A percentile compares a stretch with the other conserved stretches of the same genome.
Evolutionary conservation across 2,113 vertebrate genomes (phyloP).

Genomic region (Pterophyllum scalare): DNA sequence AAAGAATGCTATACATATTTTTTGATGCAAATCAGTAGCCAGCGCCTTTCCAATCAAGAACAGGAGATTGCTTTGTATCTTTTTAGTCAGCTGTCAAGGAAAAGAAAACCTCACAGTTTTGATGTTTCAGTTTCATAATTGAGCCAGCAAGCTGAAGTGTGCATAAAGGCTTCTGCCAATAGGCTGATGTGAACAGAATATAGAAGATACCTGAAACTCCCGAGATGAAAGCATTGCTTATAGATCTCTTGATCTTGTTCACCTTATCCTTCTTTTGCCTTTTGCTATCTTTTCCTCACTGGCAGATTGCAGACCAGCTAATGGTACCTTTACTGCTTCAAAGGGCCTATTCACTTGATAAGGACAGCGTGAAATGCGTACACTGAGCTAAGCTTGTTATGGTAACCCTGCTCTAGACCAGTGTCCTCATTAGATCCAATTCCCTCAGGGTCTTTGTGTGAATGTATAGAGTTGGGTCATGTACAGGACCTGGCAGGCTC

Average conservation of each 20-base stretch:
- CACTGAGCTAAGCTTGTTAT: conserved; percentile 65
- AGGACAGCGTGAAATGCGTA: conserved; percentile 32
- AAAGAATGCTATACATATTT: conserved; percentile 38
- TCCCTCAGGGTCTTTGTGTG: conserved; percentile 37
- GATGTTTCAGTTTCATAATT: conserved; percentile 59
- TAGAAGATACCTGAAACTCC: conserved; percentile 23
- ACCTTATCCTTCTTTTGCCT: conserved; percentile 36
- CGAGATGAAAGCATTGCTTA: conserved; percentile 53
- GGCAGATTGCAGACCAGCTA: conserved; percentile 44
- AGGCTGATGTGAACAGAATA: conserved; percentile 46
- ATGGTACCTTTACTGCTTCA: conserved; percentile 58
- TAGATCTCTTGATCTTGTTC: conserved; percentile 51
- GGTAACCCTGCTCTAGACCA: conserved; percentile 57
- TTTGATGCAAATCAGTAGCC: conserved; percentile 30
- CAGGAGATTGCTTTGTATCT: conserved; percentile 43
- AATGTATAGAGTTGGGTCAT: conserved; percentile 53
- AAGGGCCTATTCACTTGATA: conserved; percentile 60
- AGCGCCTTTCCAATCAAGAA: conserved; percentile 28
- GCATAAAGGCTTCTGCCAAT: conserved; percentile 31
- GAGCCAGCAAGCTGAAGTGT: conserved; percentile 32
- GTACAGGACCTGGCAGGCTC: conserved; percentile 40
- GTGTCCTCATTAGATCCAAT: conserved; percentile 70
- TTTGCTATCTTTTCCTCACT: conserved; percentile 34
- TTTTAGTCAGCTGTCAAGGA: conserved; percentile 37
- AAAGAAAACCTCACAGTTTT: conserved; percentile 31